Base-by-base conservation (phyloP, 2,888 invertebrate genomes). In the Artemia sp. region DNA sequence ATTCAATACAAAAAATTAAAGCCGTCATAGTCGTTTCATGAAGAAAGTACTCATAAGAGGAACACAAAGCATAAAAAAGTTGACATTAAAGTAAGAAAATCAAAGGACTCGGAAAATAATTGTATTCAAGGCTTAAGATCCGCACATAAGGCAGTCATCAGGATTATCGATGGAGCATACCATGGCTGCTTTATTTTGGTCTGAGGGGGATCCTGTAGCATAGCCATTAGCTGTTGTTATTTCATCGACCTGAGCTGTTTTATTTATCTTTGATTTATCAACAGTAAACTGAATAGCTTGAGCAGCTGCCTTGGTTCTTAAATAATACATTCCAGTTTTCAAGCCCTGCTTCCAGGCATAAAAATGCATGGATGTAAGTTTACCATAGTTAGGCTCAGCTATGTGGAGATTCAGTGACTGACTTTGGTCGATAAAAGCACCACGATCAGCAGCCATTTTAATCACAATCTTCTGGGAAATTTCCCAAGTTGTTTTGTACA, bases 241-340 rank as follows among this genome's bases (percentile, higher is more conserved):
- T 14, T 12, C 52, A 19, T 51, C 51, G 14, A 38, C 38, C 8
- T 24, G 8, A n/a, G 70, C 73, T 66, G 71, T 72, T 51, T 78
- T 78, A 8, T 77, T 77, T 50, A 87, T 77, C 75, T 84, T 86
- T 0, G 83, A 81, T 77, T 96, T 96, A 79, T 97, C 94, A 0
- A 97, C 94, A 0, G 97, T 97, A 78, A 98, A 97, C 77, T 98
- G 94, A 74, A 97, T 92, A 8, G 97, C 93, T 78, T 91, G 88
- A 2, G 90, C 93, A 0, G 97, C 97, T 8, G 97, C 92, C 77
- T 94, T 95, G 0, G 95, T 96, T 68, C 96, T 84, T 73, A 98
- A 81, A 78, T 98, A 97, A 79, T 98, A 99, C 96, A 98, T 96
- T 69, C 98, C 98, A 1, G 97, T 98, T 81, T 98, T 98, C 71